Conservation (phyloP, 2,888 invertebrate genomes). For the Epirrita christyi region DNA sequence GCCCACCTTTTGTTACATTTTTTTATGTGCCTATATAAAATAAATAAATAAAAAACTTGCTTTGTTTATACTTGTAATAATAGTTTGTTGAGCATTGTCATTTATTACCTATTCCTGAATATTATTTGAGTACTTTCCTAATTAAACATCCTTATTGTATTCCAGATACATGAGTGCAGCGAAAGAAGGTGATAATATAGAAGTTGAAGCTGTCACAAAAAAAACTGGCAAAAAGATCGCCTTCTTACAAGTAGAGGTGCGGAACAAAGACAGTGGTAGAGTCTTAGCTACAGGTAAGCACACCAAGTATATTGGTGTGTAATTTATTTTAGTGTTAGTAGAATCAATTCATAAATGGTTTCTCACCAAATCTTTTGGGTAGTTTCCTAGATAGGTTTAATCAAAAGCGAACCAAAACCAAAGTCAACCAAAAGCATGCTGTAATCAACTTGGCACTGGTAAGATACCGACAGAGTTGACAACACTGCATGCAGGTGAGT, state of each 20-base stretch:
- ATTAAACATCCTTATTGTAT: slow-evolving; percentile 40
- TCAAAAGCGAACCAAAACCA: no score
- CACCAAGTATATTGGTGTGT: slow-evolving; percentile 87
- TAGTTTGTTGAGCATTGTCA: not conserved
- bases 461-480: no score
- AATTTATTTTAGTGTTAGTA: slow-evolving; percentile 2
- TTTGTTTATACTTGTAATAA: not conserved
- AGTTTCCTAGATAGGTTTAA: not conserved
- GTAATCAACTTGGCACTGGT: no score
- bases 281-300: slow-evolving; percentile 93
- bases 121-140: not conserved
- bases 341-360: not conserved
- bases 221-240: slow-evolving; percentile 92
- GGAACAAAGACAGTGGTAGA: slow-evolving; percentile 89
- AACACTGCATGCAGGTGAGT: no score
- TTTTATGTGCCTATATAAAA: no score
- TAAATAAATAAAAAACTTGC: no score
- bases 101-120: no score
- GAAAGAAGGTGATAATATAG: slow-evolving; percentile 90
- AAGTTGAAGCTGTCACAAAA: slow-evolving; percentile 91
- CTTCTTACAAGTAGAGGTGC: slow-evolving; percentile 92
- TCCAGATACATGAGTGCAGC: slow-evolving; percentile 92
- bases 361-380: no score
- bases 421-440: no score
- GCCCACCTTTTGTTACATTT: no score